Evolutionary conservation across 2,113 vertebrate species (phyloP), one percentile per base, ranked within the genome.

Genomic region (Cyphotilapia sp.): DNA sequence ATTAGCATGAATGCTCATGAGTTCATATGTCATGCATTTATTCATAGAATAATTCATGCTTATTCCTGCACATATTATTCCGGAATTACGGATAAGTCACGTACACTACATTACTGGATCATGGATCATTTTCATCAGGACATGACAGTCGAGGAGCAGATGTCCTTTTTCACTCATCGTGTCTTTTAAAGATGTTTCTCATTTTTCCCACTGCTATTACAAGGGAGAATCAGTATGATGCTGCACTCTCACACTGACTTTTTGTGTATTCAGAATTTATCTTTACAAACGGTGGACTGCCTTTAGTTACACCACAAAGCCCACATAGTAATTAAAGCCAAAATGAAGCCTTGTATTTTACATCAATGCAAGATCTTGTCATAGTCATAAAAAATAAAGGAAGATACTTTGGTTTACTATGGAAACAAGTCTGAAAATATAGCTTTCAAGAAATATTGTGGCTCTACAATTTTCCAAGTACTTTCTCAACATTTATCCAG

Each of bases 11-110:
- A 42, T 40, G 69, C 80, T 76, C 85, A 59, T 90, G 71, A 87
- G 81, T 90, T 85, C 82, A 85, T 80, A 63, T 56, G 81, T 85
- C 85, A 87, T 92, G 88, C 83, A 94, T 94, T 89, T 89, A 93
- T 95, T 94, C 93, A 91, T 81, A 71, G 86, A 86, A 88, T 90
- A 87, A 92, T 89, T 91, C 80, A 84, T 40, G 89, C 90, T 85
- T 88, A 88, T 66, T 81, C 76, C 81, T 80, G 83, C 88, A 84
- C 78, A 78, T 84, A 83, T 81, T 84, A 86, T 87, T 85, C 49
- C 81, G 45, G 71, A 86, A 88, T 88, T 86, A 84, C 35, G 22
- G 84, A 91, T 78, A 86, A 89, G 81, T 89, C 86, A 88, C 38
- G 31, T 83, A 61, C 59, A 24, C 51, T 81, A 24, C 53, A 31